phyloP scores from a whole-genome alignment of 1,140 invertebrate species.

The Lerema accius region DNA sequence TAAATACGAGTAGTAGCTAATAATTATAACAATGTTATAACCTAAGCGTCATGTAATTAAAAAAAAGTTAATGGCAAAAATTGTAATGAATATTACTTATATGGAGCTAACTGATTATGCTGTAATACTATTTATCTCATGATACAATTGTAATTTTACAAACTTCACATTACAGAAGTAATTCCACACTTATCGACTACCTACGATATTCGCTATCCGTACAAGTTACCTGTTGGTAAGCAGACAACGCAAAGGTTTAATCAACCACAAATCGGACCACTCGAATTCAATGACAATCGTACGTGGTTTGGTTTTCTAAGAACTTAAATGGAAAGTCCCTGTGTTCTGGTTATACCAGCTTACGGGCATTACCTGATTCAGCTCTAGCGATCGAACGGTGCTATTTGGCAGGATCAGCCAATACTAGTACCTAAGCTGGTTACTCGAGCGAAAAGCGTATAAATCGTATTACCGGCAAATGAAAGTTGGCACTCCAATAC shows the following conservation, averaged over 20 bases:
- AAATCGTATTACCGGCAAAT: conserved; percentile 20
- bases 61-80: too few species aligned
- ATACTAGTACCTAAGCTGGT: conserved; percentile 27
- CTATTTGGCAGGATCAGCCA: conserved; percentile 26
- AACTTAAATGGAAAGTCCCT: conserved; percentile 18
- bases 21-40: too few species aligned
- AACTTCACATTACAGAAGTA: too few species aligned
- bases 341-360: conserved; percentile 9
- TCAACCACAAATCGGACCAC: conserved; percentile 11
- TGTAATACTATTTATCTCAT: too few species aligned
- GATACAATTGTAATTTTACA: too few species aligned
- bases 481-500: conserved; percentile 17
- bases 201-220: background rate
- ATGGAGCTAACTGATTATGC: too few species aligned
- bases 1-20: background rate
- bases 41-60: too few species aligned
- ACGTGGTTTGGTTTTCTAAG: conserved; percentile 13
- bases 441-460: conserved; percentile 27
- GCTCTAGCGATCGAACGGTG: conserved; percentile 7
- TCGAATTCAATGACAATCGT: conserved; percentile 14
- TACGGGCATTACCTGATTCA: background rate
- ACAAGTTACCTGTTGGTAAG: background rate
- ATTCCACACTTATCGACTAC: too few species aligned
- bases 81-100: too few species aligned
- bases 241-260: conserved; percentile 5